Evolutionary conservation across 2,113 vertebrate species (phyloP), one percentile per base, ranked within the genome.

Genomic region (Callospermophilus lateralis): DNA sequence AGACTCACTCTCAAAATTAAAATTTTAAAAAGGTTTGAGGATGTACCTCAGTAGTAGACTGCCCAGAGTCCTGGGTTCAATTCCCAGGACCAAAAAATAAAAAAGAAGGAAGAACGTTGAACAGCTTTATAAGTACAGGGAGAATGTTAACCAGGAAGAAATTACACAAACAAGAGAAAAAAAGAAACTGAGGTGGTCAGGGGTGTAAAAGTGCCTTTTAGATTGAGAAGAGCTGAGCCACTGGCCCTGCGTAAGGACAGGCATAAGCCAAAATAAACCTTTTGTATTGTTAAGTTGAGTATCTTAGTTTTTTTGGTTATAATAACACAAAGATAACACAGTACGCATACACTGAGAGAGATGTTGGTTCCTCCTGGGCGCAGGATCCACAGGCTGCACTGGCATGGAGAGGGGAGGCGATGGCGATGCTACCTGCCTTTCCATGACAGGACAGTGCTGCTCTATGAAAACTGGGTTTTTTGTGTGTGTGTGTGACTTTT

Each of bases 321-420:
- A 61, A 6, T 87, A 58, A 48, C 32, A n/a, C 63, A 87, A 70
- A 80, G 74, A 22, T 13, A 28, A 11, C 19, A 48, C 22, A 45
- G n/a, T 58, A 15, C 12, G 26, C n/a, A 9, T 72, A 24, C 11
- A 63, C 7, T 8, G 5, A 77, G 28, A 32, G 4, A 42, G 13
- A 28, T 55, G 78, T 42, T 51, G 61, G 30, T 55, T 51, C 26
- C n/a, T 53, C 39, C 20, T 22, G 9, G 79, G 7, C 58, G 15
- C 13, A 1, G 45, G 13, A 53, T 34, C 1, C 6, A 6, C 1
- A 3, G 65, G 74, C 39, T 13, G 39, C 1, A 6, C 30, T 24
- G 16, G 8, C 45, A n/a, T 12, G 1, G 39, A 34, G n/a, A 17
- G 4, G 37, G 70, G 32, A 53, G 9, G 24, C 3, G 9, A 26